phyloP scores from a whole-genome alignment of 2,888 invertebrate genomes.

The Glyphotaelius pellucidus region DNA sequence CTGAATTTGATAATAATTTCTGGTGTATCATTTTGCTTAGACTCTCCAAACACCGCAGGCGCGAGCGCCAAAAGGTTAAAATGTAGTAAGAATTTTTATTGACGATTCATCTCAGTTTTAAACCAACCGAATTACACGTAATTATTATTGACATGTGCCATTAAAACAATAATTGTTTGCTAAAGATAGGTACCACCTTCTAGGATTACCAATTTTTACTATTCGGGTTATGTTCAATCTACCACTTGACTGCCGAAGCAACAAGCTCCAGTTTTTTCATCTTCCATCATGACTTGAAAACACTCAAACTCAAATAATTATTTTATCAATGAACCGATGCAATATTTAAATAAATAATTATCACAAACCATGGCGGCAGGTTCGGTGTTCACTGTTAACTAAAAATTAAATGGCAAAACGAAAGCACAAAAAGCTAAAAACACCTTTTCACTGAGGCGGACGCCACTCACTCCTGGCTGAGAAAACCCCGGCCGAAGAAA shows the following conservation, averaged over 20 bases:
- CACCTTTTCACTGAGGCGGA: not conserved
- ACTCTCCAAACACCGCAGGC: too few species aligned
- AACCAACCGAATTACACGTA: not conserved
- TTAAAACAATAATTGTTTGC: not conserved
- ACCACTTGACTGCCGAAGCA: not conserved
- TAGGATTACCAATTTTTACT: not conserved
- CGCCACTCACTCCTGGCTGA: conserved; percentile 38
- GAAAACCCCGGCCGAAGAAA: conserved; percentile 15
- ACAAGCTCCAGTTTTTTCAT: not conserved
- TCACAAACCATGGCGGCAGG: not conserved
- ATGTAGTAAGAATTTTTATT: not conserved
- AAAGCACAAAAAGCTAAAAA: conserved; percentile 26
- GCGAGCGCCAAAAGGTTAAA: not conserved
- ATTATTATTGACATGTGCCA: not conserved
- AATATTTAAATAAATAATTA: not conserved
- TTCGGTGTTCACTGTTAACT: not conserved
- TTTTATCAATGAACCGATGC: not conserved
- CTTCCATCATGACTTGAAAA: not conserved
- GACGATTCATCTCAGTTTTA: not conserved
- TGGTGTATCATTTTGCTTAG: too few species aligned
- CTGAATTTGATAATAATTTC: too few species aligned
- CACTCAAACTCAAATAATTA: not conserved
- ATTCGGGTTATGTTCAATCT: not conserved
- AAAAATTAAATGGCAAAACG: conserved; percentile 15
- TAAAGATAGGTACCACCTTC: not conserved